Base-by-base conservation (phyloP, 2,888 invertebrate species). In the Cheilosia soror region DNA sequence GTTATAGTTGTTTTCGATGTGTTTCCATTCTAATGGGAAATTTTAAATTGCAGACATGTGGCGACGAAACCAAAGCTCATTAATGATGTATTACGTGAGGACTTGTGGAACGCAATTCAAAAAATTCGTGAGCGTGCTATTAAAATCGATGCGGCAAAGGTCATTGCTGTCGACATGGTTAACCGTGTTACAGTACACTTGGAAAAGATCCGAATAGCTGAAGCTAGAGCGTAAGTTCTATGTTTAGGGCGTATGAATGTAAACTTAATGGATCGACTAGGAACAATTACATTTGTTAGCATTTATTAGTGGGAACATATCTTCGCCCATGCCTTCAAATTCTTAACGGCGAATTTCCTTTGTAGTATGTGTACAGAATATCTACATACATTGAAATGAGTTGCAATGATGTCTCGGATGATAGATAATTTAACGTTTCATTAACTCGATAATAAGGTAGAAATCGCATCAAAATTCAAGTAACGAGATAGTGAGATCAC, bases 111-210 rank as follows among this genome's bases (percentile, higher is more conserved):
- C 86, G 96, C 95, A 27, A 94, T 97, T 87, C 95, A 95, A 89
- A 94, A 95, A 90, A 92, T 97, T 53, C 95, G 96, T 89, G 95
- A 96, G 77, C 94, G 96, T 88, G 93, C 97, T 47, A 93, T 94
- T 6, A 94, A 95, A 89, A 94, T 98, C 51, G 97, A 98, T 93
- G 95, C 96, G 79, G 95, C 97, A 66, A 96, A 96, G 92, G 93
- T 98, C 71, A 94, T 97, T 75, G 97, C 97, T 2, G 95, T 95
- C 90, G 97, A 96, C 90, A 95, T 97, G 93, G 95, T 97, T 2
- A 95, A 94, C 83, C 96, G 95, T 91, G 95, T 97, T 33, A 96
- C 96, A 11, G 94, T 95, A 80, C 98, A 98, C 93, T 96, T 98
- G 93, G 97, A 97, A 90, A 95, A 96, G 90, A 96, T 97, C 80